Evolutionary conservation across 2,113 vertebrate genomes (phyloP).

Genomic region (Conger conger): DNA sequence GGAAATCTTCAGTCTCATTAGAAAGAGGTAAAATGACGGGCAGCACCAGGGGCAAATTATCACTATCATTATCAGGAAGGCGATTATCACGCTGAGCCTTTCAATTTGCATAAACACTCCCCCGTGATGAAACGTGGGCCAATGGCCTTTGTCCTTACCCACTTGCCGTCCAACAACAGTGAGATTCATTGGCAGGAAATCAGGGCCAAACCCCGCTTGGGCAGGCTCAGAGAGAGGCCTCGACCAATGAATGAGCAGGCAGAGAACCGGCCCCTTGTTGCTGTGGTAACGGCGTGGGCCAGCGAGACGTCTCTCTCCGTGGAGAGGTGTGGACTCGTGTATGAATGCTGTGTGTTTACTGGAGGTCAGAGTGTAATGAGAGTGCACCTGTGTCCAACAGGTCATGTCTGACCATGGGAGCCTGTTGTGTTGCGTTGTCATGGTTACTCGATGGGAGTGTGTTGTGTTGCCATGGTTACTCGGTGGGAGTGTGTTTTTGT

Average conservation of each 20-base stretch:
- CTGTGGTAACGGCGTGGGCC: slow-evolving; percentile 40
- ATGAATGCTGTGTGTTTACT: no score
- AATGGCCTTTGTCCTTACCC: not conserved
- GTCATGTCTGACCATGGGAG: no score
- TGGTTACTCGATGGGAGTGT: not conserved
- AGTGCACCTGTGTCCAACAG: no score
- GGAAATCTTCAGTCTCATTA: no score
- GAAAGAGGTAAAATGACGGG: not conserved
- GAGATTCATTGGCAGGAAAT: not conserved
- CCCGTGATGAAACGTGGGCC: not conserved
- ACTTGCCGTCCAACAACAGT: no score
- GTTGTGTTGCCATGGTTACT: no score
- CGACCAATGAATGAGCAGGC: not conserved
- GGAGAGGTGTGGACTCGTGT: no score
- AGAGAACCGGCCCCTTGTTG: slow-evolving; percentile 12
- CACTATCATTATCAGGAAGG: no score
- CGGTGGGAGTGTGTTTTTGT: not conserved
- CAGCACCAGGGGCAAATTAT: not conserved
- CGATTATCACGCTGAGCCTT: not conserved
- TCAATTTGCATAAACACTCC: not conserved
- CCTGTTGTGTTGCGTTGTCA: not conserved
- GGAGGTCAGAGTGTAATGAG: no score
- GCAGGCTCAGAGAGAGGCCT: not conserved
- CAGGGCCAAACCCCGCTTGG: not conserved
- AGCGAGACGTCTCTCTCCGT: no score